phyloP scores from a whole-genome alignment of 2,797 vertebrate genomes.

The Prunella strophiata region DNA sequence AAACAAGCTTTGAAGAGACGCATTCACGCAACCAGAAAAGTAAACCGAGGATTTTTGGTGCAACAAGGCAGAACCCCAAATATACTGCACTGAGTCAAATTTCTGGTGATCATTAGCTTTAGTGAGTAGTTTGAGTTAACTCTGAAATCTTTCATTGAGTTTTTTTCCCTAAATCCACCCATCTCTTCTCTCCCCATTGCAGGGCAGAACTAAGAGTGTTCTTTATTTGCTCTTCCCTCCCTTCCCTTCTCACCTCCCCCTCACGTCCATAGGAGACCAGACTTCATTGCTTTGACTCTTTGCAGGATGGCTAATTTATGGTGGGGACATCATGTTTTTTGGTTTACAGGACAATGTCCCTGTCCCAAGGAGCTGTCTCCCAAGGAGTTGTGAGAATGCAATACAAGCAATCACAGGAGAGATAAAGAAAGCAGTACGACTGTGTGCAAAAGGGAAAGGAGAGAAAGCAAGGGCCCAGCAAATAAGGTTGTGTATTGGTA shows the following conservation, averaged over 20 bases:
- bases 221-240: background rate
- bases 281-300: background rate
- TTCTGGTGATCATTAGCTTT: background rate
- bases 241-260: background rate
- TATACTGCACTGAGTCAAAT: background rate
- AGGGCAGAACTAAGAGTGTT: background rate
- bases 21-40: background rate
- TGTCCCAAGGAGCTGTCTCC: background rate
- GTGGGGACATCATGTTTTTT: background rate
- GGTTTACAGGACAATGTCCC: background rate
- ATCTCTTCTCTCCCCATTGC: background rate
- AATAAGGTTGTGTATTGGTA: background rate
- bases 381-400: background rate
- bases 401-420: background rate
- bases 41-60: background rate
- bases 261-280: background rate
- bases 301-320: background rate
- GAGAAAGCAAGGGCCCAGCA: background rate
- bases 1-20: constrained; percentile 2
- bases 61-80: background rate
- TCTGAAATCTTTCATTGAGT: background rate
- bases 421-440: background rate
- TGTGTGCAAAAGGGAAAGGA: background rate
- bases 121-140: background rate
- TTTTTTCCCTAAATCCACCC: background rate